Base-by-base conservation (phyloP, 2,797 vertebrate genomes). In the Netta rufina region DNA sequence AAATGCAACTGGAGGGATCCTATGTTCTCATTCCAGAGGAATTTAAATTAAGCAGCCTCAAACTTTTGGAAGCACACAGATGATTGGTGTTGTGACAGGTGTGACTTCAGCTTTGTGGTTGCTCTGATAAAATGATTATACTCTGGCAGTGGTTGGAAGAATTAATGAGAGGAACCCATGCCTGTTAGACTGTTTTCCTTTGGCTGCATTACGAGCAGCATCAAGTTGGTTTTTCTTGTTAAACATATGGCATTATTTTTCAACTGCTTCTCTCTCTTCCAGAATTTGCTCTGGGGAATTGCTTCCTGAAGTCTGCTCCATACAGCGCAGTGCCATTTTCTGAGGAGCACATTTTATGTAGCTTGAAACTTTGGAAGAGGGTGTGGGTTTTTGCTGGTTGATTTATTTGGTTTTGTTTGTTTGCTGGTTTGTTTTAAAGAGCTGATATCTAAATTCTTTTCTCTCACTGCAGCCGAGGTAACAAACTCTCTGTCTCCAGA, bases 31-130 rank as follows among this genome's bases (percentile, higher is more conserved):
- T 93, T 96, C 95, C 92, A 96, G 86, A 89, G 90, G 62, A 93
- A 93, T 96, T 93, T 75, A 41, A 91, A 91, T 1, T 13, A 82
- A 70, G 86, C 74, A 74, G 74, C 92, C 93, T 82, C 88, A 69
- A n/a, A 9, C 81, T 71, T 67, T 73, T 87, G 93, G 90, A 75
- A 93, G 92, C 22, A 15, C 61, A 3, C 4, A n/a, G 92, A 22
- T 20, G 84, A 69, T 51, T 53, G 90, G 53, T 97, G 95, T 97
- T 97, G 94, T 96, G 93, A 96, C 94, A 97, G 96, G 96, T 97
- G 95, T 54, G 96, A 83, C 92, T 92, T 51, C 65, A 28, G 88
- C 90, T 69, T 74, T 28, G 93, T 10, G 95, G 93, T 36, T 1
- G 22, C 78, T 45, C 89, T 7, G 92, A 95, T 93, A 94, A 95